phyloP scores from a whole-genome alignment of 1,140 invertebrate species.

The Bemisia tabaci region DNA sequence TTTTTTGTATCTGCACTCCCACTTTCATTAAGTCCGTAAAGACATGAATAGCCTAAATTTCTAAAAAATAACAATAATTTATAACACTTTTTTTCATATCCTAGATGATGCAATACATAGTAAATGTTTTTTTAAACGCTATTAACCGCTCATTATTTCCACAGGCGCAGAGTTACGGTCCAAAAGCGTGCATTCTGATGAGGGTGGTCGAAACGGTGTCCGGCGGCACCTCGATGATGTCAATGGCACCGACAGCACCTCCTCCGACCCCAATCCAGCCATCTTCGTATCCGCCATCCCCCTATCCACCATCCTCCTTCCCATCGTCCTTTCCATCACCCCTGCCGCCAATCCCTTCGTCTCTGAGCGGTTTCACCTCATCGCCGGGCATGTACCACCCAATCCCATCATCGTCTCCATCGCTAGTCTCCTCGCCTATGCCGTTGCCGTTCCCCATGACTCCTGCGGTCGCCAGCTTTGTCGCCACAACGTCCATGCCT shows the following conservation, averaged over 20 bases:
- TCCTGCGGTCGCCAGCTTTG: slow-evolving; percentile 20
- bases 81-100: no score
- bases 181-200: slow-evolving; percentile 88
- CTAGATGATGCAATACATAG: no score
- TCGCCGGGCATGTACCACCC: neutral
- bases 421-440: slow-evolving; percentile 11
- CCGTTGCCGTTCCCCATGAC: slow-evolving; percentile 19
- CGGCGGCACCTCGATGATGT: slow-evolving; percentile 20
- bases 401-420: neutral
- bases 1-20: no score
- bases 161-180: slow-evolving; percentile 88
- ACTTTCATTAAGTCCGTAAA: no score
- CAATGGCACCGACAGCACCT: slow-evolving; percentile 29
- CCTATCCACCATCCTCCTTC: slow-evolving; percentile 13
- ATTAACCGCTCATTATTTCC: no score
- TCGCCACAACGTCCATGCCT: slow-evolving; percentile 17
- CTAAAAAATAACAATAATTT: no score
- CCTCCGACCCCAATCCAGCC: slow-evolving; percentile 27
- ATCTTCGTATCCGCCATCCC: slow-evolving; percentile 5
- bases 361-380: neutral
- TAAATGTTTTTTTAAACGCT: slow-evolving; percentile 7
- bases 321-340: neutral
- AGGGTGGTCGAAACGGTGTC: slow-evolving; percentile 85
- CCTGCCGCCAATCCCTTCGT: neutral
- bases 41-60: no score